A percentile compares a stretch with the other conserved stretches of the same genome.
These are phyloP conservation scores for Nerophis ophidion DNA, from an alignment of 2,113 vertebrate species.

Conservation along the genomic window DNA sequence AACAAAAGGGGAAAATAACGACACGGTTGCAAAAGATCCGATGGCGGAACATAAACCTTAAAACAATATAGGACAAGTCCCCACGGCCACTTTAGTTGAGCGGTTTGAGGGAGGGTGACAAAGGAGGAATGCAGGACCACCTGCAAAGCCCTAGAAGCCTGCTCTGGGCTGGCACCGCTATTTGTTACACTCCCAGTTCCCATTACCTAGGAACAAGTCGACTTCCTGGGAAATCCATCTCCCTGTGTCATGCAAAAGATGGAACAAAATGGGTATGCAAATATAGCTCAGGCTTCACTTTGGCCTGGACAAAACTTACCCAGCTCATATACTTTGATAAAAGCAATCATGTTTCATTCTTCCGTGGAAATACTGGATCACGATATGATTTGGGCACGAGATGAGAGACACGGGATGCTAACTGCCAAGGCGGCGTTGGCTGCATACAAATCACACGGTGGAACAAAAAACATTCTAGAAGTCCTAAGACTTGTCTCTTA, in stretches of 20 bases:
- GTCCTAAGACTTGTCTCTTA: neutral
- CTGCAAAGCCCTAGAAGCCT: conserved; percentile 57
- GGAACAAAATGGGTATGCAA: conserved; percentile 13
- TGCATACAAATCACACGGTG: conserved; percentile 15
- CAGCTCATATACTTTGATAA: conserved; percentile 3
- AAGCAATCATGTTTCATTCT: conserved; percentile 2
- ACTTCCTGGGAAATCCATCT: conserved; percentile 68
- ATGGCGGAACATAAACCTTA: conserved; percentile 53
- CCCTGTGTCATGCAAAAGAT: conserved; percentile 54
- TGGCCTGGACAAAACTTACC: conserved; percentile 2
- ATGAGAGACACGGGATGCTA: conserved; percentile 17
- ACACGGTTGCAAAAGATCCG: conserved; percentile 53
- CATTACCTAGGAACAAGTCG: conserved; percentile 57
- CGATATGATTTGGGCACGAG: conserved; percentile 10
- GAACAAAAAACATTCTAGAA: neutral
- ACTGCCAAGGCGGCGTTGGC: conserved; percentile 23
- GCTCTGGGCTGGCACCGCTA: conserved; percentile 56
- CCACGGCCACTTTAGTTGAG: conserved; percentile 52
- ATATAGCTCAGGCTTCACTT: conserved; percentile 22
- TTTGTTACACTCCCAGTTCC: conserved; percentile 63
- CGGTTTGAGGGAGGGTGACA: conserved; percentile 36
- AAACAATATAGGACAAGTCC: conserved; percentile 57
- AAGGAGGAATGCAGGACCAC: conserved; percentile 54
- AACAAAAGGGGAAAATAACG: conserved; percentile 44
- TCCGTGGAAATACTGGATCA: conserved; percentile 13